Conservation (phyloP, 2,888 invertebrate species). For the Hedychridium roseum region DNA sequence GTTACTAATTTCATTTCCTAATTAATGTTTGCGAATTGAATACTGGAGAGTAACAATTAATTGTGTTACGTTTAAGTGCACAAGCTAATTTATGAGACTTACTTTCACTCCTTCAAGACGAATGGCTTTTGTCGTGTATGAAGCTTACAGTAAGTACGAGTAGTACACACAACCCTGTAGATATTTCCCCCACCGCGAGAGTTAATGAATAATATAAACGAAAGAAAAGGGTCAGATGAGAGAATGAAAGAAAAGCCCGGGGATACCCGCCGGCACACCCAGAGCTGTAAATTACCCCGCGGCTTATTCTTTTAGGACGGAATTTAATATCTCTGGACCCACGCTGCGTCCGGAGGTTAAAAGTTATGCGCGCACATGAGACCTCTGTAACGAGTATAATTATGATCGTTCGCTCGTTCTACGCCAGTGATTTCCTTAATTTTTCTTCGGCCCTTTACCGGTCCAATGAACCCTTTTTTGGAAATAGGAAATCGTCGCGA, state of each 20-base stretch:
- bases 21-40: too few relatives aligned
- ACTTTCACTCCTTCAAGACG: too few relatives aligned
- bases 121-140: too few relatives aligned
- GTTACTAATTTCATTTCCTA: too few relatives aligned
- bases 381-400: slow-evolving; percentile 56
- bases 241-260: slow-evolving; percentile 36
- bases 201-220: slow-evolving; percentile 6
- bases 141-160: too few relatives aligned
- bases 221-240: slow-evolving; percentile 11
- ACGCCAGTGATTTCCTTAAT: slow-evolving; percentile 27
- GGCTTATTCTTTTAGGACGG: slow-evolving; percentile 54
- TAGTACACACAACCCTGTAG: not conserved
- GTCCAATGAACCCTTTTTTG: too few relatives aligned
- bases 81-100: too few relatives aligned
- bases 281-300: slow-evolving; percentile 58
- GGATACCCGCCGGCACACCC: slow-evolving; percentile 45
- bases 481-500: too few relatives aligned
- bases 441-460: too few relatives aligned
- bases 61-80: too few relatives aligned
- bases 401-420: slow-evolving; percentile 43
- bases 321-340: slow-evolving; percentile 59
- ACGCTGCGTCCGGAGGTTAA: slow-evolving; percentile 54
- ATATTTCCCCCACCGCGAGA: not conserved
- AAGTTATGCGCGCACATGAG: slow-evolving; percentile 50
- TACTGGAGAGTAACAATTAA: too few relatives aligned